Evolutionary conservation across 2,113 vertebrate genomes (phyloP), one percentile per base, ranked within the genome.

Genomic region (mouse (Mus musculus)): DNA sequence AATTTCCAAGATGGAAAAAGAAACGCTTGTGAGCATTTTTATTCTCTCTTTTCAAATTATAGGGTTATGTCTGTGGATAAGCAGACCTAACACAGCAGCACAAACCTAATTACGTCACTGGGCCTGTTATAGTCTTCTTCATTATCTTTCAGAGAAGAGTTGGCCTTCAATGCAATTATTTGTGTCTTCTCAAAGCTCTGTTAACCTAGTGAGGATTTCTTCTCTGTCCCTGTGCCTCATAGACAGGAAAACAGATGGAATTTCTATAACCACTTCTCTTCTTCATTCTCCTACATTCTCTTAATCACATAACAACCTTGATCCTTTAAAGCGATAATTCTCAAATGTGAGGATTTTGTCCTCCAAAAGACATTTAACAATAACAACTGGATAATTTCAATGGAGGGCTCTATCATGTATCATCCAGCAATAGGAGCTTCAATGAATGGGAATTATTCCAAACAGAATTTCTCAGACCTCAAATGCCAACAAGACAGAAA

Each of bases 41-140:
- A 89, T 77, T 54, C 52, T 75, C 81, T 75, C 3, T 80, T 84
- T 95, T 92, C 80, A 90, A 54, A 52, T 90, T 69, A 61, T n/a
- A 59, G 33, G 12, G 33, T 76, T 76, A 36, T 56, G 42, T 52
- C 16, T 77, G 22, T 65, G 52, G 52, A 46, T 20, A 87, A 72
- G 65, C 80, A 77, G 42, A 71, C 33, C 42, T 82, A 90, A 90
- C 7, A 6, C n/a, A 65, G 86, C 65, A 91, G 61, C 33, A 56
- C 54, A 88, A 46, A 28, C 4, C 11, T 92, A n/a, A 81, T 88
- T 92, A 24, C 30, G 52, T 59, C 30, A 0, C 75, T 90, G 56
- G 26, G 56, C 3, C 63, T 78, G 42, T 49, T 93, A 1, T 75
- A 80, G 76, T 82, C 28, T 89, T 73, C 56, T 67, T 94, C 56